Percentiles rank a stretch among this genome's conserved stretches.
Conservation (phyloP, 92 coral and sea anemone species). For the Zoanthus sansibaricus region DNA sequence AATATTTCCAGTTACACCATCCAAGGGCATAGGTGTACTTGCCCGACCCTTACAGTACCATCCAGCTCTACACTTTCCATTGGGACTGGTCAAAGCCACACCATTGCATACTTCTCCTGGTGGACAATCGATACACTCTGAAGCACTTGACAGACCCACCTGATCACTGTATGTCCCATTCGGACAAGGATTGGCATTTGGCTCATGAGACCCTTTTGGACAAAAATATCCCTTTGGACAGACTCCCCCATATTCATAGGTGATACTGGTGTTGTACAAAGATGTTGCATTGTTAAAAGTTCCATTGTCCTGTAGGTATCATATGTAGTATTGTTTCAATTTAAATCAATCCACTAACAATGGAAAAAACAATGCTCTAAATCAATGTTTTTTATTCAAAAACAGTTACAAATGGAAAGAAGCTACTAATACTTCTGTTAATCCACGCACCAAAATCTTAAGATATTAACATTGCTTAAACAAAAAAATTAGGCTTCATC, state of each 20-base stretch:
- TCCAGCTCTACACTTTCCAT: constrained; percentile 88
- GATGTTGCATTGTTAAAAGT: constrained; percentile 59
- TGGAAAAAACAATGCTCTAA: no score
- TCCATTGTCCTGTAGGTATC: constrained; percentile 74
- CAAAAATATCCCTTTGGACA: constrained; percentile 95
- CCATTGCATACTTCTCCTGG: constrained; percentile 94
- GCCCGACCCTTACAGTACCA: constrained; percentile 78
- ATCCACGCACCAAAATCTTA: no score
- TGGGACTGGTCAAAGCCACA: constrained; percentile 81
- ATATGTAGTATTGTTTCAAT: background rate
- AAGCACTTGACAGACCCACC: constrained; percentile 62
- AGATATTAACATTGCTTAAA: no score
- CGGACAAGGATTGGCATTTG: constrained; percentile 78
- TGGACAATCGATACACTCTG: constrained; percentile 76
- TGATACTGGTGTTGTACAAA: constrained; percentile 56
- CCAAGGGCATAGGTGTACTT: constrained; percentile 82
- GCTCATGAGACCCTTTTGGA: constrained; percentile 70
- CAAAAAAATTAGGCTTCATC: no score
- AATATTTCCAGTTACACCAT: constrained; percentile 85
- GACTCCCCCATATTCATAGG: constrained; percentile 85
- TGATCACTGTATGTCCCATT: constrained; percentile 92
- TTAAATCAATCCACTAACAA: no score
- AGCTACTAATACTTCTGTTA: no score
- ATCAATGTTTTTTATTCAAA: no score
- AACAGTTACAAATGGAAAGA: no score